phyloP scores from a whole-genome alignment of 1,140 invertebrate species.

The Neelides sp. region DNA sequence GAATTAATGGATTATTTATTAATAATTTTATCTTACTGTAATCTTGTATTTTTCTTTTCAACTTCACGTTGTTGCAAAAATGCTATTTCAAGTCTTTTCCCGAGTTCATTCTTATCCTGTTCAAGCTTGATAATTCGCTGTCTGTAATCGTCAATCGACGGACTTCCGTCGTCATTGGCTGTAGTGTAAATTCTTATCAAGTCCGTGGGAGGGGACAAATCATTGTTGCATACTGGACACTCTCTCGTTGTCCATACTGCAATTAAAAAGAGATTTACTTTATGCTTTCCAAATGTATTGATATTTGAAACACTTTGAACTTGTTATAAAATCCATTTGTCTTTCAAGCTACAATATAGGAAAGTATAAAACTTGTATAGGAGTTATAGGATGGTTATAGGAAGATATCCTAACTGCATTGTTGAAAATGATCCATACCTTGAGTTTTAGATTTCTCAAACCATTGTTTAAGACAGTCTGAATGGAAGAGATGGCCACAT shows the following conservation, averaged over 20 bases:
- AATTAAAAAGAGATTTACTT: neutral
- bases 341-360: too few species aligned
- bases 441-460: constrained; percentile 7
- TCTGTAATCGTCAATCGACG: constrained; percentile 4
- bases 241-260: constrained; percentile 16
- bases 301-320: too few species aligned
- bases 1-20: too few species aligned
- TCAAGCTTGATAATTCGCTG: constrained; percentile 1
- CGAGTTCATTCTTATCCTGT: constrained; percentile 1
- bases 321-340: too few species aligned
- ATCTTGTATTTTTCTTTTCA: constrained; percentile 6
- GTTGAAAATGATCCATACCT: constrained; percentile 7
- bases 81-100: neutral
- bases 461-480: constrained; percentile 17
- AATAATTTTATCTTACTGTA: constrained; percentile 1
- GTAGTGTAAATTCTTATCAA: constrained; percentile 14
- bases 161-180: constrained; percentile 3
- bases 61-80: constrained; percentile 11
- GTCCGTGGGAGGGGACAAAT: constrained; percentile 13
- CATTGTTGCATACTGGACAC: constrained; percentile 15
- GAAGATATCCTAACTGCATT: too few species aligned
- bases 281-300: neutral
- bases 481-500: constrained; percentile 24
- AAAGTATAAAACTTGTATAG: too few species aligned
- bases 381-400: too few species aligned